Evolutionary conservation across 2,888 invertebrate species (phyloP), one percentile per base, ranked within the genome.

Genomic region (Leptinotarsa tumamoca): DNA sequence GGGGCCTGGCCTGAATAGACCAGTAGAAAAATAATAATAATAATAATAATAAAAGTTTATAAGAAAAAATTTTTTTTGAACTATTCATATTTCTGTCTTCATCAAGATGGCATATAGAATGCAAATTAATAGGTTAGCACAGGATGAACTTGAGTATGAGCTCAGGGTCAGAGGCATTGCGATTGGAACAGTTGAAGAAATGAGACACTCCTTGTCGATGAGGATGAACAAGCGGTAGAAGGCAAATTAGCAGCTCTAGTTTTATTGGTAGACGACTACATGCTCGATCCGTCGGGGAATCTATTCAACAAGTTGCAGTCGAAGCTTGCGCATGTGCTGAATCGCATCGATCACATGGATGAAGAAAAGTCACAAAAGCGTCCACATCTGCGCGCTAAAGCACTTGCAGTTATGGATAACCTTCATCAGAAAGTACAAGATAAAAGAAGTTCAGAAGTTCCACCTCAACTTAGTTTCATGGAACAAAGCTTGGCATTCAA

Each of bases 321-420:
- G 4, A 66, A 71, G 33, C 33, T 75, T 17, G 50, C 75, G 3
- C 68, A 75, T 61, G 54, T 58, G 10, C 49, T 75, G 50, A 49
- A 67, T 61, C 52, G 68, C 3, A 61, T 75, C 17, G 75, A 75
- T 51, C 50, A 68, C 43, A 68, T 75, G 23, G 72, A 61, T 54
- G 72, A n/a, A 68, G n/a, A 52, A 58, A 17, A 15, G 21, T 58
- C 49, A n/a, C 14, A n/a, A 4, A 43, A 71, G 43, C 56, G 67
- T 43, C 66, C 75, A 3, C 50, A 61, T 4, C 23, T 72, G 4
- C 18, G 67, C 13, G 72, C 71, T 21, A 43, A 63, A 23, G 27
- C 67, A n/a, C 27, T 72, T 17, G n/a, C 72, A n/a, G 43, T 72
- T 13, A n/a, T 71, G 49, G 73, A 73, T 49, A 49, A 14, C 15